Base-by-base conservation (phyloP, 1,140 invertebrate genomes). In the Augochlora pura region DNA sequence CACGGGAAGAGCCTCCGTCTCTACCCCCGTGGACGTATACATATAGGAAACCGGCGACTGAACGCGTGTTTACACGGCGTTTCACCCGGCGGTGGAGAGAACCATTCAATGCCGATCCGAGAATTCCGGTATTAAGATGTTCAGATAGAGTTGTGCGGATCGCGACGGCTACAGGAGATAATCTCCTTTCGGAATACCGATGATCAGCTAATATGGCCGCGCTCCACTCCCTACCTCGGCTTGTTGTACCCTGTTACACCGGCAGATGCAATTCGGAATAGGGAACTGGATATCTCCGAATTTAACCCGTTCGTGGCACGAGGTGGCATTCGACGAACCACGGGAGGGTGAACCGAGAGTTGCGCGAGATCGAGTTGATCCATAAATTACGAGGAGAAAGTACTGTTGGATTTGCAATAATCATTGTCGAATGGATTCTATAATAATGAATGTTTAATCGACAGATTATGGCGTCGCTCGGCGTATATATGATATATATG, bases 61-160 rank as follows among this genome's bases (percentile, higher is more conserved):
- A 46, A 62, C 67, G 46, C 72, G 70, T 86, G 82, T 88, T 88
- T 86, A 83, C 85, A 83, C 71, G 60, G 38, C 88, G 21, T 80
- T 87, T 86, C 70, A 78, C 9, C 66, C 62, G 49, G 4, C n/a
- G 21, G 69, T 16, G 9, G 18, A n/a, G n/a, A n/a, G n/a, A 32
- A 32, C 32, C 8, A 59, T 80, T 84, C 25, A 73, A 81, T 74
- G 85, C 84, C 67, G 52, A 77, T 64, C 59, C 65, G 64, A 65
- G 68, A 85, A 90, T 89, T 88, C 85, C 74, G 83, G 89, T 81
- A 91, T 91, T 88, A 87, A 90, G 88, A 91, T 91, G 85, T 72
- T 77, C 49, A 84, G 88, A 90, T 90, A 91, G 71, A 73, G 76
- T 86, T 80, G 83, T 77, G 63, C 63, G 42, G 54, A 77, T 75